A percentile compares a stretch with the other conserved stretches of the same genome.
Evolutionary conservation across 2,797 vertebrate species (phyloP).

Genomic region (Rhinogobio ventralis): DNA sequence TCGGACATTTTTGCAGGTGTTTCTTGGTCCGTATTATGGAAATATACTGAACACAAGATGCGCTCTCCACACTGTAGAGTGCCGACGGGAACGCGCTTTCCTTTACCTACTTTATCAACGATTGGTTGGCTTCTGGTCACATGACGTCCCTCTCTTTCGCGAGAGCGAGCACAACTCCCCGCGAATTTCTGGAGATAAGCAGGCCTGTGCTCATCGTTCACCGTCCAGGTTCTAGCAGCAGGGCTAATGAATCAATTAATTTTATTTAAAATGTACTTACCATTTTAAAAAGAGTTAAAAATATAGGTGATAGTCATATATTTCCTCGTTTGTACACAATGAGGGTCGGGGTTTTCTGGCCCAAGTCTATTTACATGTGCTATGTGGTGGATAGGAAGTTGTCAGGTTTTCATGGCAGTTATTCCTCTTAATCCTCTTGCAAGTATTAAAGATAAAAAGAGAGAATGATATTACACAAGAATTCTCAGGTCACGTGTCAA

Average conservation of each 20-base stretch:
- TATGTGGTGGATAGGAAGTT: background rate
- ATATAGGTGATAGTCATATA: background rate
- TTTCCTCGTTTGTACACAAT: background rate
- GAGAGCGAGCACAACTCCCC: slow-evolving; percentile 73
- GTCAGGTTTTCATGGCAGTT: background rate
- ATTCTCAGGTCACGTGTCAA: background rate
- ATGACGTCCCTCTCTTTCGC: slow-evolving; percentile 68
- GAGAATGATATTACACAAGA: background rate
- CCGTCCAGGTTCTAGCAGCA: background rate
- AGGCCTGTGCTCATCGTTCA: slow-evolving; percentile 62
- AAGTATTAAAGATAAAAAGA: background rate
- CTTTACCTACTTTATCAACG: slow-evolving; percentile 65
- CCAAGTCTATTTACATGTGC: background rate
- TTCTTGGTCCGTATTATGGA: slow-evolving; percentile 58
- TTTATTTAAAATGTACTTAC: background rate
- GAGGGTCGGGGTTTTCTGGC: background rate
- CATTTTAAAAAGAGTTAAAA: background rate
- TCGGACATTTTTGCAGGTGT: slow-evolving; percentile 82
- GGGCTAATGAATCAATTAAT: background rate
- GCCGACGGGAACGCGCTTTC: slow-evolving; percentile 82
- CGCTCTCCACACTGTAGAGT: slow-evolving; percentile 65
- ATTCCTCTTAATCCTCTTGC: background rate
- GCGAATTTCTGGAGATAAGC: slow-evolving; percentile 68
- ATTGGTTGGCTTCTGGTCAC: slow-evolving; percentile 78
- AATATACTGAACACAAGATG: slow-evolving; percentile 59